Evolutionary conservation across 1,140 invertebrate species (phyloP).

Genomic region (Drosophila pseudoananassae): DNA sequence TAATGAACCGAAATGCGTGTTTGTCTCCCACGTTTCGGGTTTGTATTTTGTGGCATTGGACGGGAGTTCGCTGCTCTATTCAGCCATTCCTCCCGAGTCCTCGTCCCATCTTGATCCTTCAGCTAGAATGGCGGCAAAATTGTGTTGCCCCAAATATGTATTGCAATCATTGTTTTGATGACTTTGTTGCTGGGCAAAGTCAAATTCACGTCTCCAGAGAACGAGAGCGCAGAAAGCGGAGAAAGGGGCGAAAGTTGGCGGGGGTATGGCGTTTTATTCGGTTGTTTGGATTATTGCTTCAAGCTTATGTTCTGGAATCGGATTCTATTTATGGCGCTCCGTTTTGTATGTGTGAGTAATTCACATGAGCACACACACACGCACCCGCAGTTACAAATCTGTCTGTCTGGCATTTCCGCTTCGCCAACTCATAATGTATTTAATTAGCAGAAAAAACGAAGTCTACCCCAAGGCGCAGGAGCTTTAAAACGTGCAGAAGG

Average conservation of each 20-base stretch:
- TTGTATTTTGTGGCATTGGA: constrained; percentile 33
- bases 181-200: constrained; percentile 71
- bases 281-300: constrained; percentile 58
- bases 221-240: constrained; percentile 9
- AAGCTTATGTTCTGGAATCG: constrained; percentile 56
- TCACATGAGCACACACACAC: constrained; percentile 12
- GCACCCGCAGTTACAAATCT: constrained; percentile 38
- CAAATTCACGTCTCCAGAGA: constrained; percentile 54
- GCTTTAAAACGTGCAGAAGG: neutral
- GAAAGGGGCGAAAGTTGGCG: constrained; percentile 6
- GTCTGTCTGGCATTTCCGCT: constrained; percentile 48
- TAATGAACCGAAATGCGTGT: constrained; percentile 81
- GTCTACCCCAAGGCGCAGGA: neutral
- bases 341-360: constrained; percentile 15
- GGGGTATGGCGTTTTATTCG: constrained; percentile 23
- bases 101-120: constrained; percentile 32
- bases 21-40: constrained; percentile 62
- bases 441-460: constrained; percentile 50
- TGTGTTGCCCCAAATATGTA: constrained; percentile 61
- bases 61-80: constrained; percentile 36
- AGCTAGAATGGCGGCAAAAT: constrained; percentile 59
- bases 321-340: constrained; percentile 42
- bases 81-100: neutral
- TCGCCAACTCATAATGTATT: constrained; percentile 51
- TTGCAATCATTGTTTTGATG: constrained; percentile 79